Evolutionary conservation across 2,113 vertebrate genomes (phyloP).

Genomic region (Sebastes schlegelii): DNA sequence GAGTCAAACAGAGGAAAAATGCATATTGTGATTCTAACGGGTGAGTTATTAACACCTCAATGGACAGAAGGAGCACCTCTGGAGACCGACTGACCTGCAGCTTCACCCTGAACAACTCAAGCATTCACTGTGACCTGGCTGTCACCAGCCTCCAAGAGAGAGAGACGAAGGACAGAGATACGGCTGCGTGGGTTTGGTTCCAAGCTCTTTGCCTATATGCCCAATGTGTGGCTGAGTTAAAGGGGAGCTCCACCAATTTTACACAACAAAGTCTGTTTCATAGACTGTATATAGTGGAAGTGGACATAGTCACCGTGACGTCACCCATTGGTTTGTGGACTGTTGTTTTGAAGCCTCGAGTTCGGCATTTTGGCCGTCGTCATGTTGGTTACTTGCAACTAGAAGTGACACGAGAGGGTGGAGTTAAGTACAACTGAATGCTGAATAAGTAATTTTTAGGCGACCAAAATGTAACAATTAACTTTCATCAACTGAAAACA

Average conservation of each 20-base stretch:
- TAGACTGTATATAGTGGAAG: too few species aligned
- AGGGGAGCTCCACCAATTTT: not conserved
- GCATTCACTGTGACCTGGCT: conserved; percentile 43
- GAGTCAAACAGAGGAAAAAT: not conserved
- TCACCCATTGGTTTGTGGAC: too few species aligned
- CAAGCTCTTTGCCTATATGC: not conserved
- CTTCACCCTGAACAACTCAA: conserved; percentile 34
- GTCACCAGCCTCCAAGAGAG: conserved; percentile 33
- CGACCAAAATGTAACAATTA: too few species aligned
- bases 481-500: too few species aligned
- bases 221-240: conserved; percentile 2
- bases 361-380: too few species aligned
- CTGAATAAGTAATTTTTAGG: too few species aligned
- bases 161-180: not conserved
- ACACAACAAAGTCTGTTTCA: not conserved
- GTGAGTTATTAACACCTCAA: conserved; percentile 47
- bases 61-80: conserved; percentile 37
- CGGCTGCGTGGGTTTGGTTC: not conserved
- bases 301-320: too few species aligned
- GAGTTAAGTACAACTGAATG: too few species aligned
- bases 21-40: not conserved
- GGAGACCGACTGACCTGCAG: conserved; percentile 37
- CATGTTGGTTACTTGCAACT: too few species aligned
- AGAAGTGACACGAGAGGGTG: too few species aligned
- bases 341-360: too few species aligned